Conservation (phyloP, 2,113 vertebrate species). For the Ciconia maguari region DNA sequence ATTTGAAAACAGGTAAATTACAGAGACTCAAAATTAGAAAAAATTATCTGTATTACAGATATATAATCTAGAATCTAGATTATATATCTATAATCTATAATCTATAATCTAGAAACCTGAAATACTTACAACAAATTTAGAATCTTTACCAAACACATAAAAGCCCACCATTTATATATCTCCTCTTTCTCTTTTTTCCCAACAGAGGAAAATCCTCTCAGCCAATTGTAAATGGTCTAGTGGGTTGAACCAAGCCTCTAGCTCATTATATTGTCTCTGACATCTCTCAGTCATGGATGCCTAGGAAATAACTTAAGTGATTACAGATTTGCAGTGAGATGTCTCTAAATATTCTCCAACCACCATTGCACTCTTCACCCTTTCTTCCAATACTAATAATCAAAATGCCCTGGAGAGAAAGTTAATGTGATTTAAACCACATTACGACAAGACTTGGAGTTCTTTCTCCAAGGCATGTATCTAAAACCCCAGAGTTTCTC, state of each 20-base stretch:
- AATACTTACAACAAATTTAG: not conserved
- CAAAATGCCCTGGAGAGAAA: not conserved
- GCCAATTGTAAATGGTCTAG: not conserved
- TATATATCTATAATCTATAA: no score
- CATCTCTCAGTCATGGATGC: not conserved
- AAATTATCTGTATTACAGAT: not conserved
- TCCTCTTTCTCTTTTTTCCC: not conserved
- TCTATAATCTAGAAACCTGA: not conserved
- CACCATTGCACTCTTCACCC: not conserved
- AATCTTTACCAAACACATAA: not conserved
- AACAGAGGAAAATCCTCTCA: not conserved
- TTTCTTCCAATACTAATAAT: not conserved
- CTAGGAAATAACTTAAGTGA: not conserved
- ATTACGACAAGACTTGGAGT: not conserved
- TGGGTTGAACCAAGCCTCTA: not conserved
- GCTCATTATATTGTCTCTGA: not conserved
- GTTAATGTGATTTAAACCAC: not conserved
- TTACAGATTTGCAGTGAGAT: not conserved
- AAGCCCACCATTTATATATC: not conserved
- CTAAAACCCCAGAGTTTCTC: not conserved
- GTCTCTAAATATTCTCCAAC: not conserved
- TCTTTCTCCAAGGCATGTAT: not conserved
- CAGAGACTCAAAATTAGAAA: not conserved
- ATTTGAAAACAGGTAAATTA: not conserved
- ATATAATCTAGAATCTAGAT: not conserved